Percentiles rank a stretch among this genome's conserved stretches.
These are phyloP conservation scores for Drymonia ruficornis DNA, from an alignment of 2,888 invertebrate species.

Conservation along the genomic window DNA sequence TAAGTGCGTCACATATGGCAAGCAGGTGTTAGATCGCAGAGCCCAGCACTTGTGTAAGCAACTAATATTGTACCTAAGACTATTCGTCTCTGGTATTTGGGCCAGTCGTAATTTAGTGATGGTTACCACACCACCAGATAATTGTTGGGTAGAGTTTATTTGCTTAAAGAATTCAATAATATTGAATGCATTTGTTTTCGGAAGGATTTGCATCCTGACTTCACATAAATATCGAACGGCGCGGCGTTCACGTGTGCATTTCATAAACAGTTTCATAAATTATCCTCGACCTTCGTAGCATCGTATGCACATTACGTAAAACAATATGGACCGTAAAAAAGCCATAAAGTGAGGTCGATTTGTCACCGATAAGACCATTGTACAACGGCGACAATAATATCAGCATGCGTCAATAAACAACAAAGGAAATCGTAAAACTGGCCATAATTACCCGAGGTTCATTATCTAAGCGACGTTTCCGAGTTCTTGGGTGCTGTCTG, in stretches of 20 bases:
- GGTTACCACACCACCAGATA: not conserved
- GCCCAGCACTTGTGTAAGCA: not conserved
- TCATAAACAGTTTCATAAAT: no score
- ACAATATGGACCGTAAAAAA: slow-evolving; percentile 44
- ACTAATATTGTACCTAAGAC: not conserved
- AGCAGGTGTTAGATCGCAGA: not conserved
- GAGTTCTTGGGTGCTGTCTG: slow-evolving; percentile 15
- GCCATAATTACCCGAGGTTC: slow-evolving; percentile 28
- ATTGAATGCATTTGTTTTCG: no score
- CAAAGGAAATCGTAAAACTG: slow-evolving; percentile 36
- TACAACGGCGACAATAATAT: slow-evolving; percentile 32
- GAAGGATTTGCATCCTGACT: no score
- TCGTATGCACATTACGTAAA: slow-evolving; percentile 31
- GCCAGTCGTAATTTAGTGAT: not conserved
- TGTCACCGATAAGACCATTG: slow-evolving; percentile 47
- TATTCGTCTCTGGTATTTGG: not conserved
- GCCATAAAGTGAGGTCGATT: slow-evolving; percentile 47
- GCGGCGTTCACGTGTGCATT: no score
- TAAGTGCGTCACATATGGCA: not conserved
- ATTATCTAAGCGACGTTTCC: slow-evolving; percentile 14
- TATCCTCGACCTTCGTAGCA: slow-evolving; percentile 14
- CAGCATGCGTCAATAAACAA: slow-evolving; percentile 32
- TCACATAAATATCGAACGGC: no score
- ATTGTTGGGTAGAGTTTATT: not conserved
- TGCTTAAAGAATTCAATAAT: no score